A percentile compares a stretch with the other conserved stretches of the same genome.
Evolutionary conservation across 2,888 invertebrate genomes (phyloP).

Genomic region (Lucinisca nassula): DNA sequence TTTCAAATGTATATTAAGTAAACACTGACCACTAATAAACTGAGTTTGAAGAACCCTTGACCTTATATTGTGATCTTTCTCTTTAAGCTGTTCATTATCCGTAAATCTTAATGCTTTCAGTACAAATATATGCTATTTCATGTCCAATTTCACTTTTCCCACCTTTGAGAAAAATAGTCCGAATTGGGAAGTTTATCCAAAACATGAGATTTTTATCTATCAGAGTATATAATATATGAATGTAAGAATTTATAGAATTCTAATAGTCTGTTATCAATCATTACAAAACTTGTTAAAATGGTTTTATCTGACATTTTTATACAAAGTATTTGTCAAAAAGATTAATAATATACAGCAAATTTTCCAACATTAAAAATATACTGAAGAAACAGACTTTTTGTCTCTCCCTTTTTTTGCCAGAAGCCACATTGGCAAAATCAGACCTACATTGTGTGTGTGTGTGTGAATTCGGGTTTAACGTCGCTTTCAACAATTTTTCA

Average conservation of each 20-base stretch:
- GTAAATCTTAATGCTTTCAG: too few species aligned
- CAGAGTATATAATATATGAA: too few species aligned
- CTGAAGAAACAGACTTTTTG: too few species aligned
- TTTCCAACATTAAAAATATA: too few species aligned
- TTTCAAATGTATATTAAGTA: too few species aligned
- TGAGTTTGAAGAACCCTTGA: not conserved
- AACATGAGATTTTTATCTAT: not conserved
- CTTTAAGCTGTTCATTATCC: not conserved
- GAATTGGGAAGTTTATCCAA: not conserved
- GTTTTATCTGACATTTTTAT: not conserved
- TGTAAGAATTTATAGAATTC: too few species aligned
- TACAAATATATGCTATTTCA: not conserved
- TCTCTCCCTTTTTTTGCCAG: too few species aligned
- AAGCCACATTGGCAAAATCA: too few species aligned
- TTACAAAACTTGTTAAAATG: not conserved
- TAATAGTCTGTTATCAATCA: not conserved
- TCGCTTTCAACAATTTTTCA: too few species aligned
- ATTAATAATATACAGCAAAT: too few species aligned
- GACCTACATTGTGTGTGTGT: too few species aligned
- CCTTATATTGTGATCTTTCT: not conserved
- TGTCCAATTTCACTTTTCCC: not conserved
- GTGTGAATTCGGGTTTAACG: too few species aligned
- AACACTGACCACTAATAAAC: not conserved
- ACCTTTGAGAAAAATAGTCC: not conserved
- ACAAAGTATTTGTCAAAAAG: not conserved